These are phyloP conservation scores for Phyllostomus discolor DNA, from an alignment of 2,113 vertebrate genomes.

Conservation along the genomic window DNA sequence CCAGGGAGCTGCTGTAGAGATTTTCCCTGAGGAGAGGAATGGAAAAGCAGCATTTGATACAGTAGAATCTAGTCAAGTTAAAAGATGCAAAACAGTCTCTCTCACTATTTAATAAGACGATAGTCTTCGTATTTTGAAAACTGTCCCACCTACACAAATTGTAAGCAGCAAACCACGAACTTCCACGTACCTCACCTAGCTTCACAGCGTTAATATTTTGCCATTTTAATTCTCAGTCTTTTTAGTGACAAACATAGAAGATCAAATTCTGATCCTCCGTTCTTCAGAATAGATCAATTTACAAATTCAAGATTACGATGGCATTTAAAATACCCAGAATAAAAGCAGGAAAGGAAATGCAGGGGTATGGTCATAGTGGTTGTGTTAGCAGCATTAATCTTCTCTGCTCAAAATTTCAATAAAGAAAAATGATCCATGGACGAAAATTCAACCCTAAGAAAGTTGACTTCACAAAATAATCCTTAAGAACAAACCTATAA, in stretches of 20 bases:
- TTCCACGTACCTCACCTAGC: background rate
- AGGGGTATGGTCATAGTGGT: background rate
- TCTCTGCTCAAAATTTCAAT: background rate
- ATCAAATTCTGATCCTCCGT: background rate
- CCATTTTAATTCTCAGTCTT: background rate
- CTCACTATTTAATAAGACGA: background rate
- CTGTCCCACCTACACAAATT: background rate
- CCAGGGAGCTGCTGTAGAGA: conserved; percentile 94
- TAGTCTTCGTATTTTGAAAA: background rate
- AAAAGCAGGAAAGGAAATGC: background rate
- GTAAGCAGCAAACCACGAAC: background rate
- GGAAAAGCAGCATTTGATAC: background rate
- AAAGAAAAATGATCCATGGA: background rate
- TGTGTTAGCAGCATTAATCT: background rate
- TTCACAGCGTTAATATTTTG: background rate
- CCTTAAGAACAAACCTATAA: background rate
- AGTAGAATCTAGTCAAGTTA: background rate
- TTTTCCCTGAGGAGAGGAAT: conserved; percentile 83
- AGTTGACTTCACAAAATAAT: background rate
- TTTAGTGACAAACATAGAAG: background rate
- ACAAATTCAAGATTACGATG: background rate
- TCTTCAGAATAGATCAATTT: background rate
- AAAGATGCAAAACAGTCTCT: background rate
- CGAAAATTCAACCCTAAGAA: background rate
- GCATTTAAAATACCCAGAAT: background rate